Evolutionary conservation across 2,888 invertebrate genomes (phyloP).

Genomic region (Bellardia bayeri): DNA sequence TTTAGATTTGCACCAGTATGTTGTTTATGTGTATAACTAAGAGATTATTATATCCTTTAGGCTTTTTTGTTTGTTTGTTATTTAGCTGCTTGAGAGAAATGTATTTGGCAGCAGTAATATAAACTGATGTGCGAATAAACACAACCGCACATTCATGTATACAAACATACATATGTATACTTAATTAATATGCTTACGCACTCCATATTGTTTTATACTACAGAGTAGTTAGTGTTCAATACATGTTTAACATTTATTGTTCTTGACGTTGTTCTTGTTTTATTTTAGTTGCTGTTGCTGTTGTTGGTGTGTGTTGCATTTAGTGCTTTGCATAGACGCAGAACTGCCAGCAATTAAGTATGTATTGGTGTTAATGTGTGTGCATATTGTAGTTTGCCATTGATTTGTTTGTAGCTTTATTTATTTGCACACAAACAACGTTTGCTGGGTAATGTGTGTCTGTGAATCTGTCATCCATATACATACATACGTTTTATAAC

Average conservation of each 20-base stretch:
- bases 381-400: neutral
- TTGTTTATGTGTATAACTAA: conserved; percentile 8
- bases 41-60: conserved; percentile 38
- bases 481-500: neutral
- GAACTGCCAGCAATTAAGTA: conserved; percentile 31
- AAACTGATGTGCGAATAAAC: neutral
- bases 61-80: neutral
- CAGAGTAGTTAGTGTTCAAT: conserved; percentile 5
- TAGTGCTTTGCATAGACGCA: conserved; percentile 18
- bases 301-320: conserved; percentile 33
- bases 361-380: conserved; percentile 19
- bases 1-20: neutral
- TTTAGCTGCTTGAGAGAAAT: conserved; percentile 11
- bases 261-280: conserved; percentile 18
- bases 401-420: neutral
- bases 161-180: conserved; percentile 10
- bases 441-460: neutral
- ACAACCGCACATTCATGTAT: neutral
- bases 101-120: too few relatives aligned
- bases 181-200: conserved; percentile 30
- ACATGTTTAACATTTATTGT: conserved; percentile 47
- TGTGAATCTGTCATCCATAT: conserved; percentile 2
- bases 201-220: neutral
- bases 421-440: neutral
- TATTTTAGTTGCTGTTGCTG: conserved; percentile 9